phyloP scores from a whole-genome alignment of 2,797 vertebrate species.

The Dipus sagitta region DNA sequence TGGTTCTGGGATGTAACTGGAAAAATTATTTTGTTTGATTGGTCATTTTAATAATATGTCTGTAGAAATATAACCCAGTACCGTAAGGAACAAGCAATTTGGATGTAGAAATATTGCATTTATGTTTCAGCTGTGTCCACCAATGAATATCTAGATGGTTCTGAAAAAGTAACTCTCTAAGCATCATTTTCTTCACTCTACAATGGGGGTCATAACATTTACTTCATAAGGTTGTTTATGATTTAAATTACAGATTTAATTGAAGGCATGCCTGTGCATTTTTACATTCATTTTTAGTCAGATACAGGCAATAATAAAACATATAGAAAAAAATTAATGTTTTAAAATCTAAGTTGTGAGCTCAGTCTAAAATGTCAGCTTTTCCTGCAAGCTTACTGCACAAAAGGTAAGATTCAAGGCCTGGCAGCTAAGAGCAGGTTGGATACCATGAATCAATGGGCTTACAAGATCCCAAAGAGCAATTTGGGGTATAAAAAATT shows the following conservation, averaged over 20 bases:
- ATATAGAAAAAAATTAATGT: not conserved
- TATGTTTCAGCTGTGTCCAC: not conserved
- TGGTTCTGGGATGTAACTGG: not conserved
- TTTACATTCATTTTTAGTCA: not conserved
- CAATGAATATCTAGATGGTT: not conserved
- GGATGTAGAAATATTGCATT: not conserved
- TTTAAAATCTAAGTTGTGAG: not conserved
- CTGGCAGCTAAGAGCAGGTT: not conserved
- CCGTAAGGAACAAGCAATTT: not conserved
- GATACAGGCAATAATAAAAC: not conserved
- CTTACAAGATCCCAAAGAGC: not conserved
- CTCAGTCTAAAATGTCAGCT: too few species aligned
- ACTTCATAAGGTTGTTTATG: not conserved
- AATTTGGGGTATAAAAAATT: not conserved
- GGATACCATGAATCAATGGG: not conserved
- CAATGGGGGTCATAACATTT: not conserved
- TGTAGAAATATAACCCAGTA: not conserved
- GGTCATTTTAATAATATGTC: not conserved
- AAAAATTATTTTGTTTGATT: slow-evolving; percentile 2
- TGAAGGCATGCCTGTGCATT: not conserved
- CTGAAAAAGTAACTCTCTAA: not conserved
- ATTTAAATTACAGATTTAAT: not conserved
- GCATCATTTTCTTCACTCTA: not conserved
- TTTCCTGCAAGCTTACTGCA: not conserved
- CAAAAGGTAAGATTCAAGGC: not conserved